Evolutionary conservation across 2,113 vertebrate species (phyloP).

Genomic region (Myotis lucifugus): DNA sequence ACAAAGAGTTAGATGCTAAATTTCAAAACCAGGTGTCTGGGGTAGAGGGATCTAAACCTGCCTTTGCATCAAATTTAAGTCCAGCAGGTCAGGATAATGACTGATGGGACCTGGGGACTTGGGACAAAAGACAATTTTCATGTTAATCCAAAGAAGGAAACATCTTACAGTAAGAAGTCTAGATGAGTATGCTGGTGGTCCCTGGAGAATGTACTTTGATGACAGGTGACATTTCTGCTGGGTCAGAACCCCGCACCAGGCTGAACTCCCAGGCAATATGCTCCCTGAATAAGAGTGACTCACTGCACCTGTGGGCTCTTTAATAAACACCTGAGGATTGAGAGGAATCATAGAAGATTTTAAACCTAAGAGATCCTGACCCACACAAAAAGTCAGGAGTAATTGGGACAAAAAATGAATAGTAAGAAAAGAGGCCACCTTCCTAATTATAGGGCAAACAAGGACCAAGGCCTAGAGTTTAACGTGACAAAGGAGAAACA

Average conservation of each 20-base stretch:
- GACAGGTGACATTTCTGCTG: background rate
- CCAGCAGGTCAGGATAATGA: background rate
- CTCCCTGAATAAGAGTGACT: background rate
- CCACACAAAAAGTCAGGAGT: background rate
- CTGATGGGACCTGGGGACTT: background rate
- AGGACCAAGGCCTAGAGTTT: constrained; percentile 7
- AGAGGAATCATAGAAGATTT: constrained; percentile 25
- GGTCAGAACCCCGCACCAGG: background rate
- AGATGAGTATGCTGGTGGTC: background rate
- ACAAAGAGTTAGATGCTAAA: background rate
- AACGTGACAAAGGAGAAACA: constrained; percentile 23
- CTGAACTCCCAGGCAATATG: background rate
- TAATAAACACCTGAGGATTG: background rate
- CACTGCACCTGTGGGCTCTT: no score
- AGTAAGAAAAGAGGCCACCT: background rate
- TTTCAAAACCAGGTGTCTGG: background rate
- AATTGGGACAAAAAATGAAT: background rate
- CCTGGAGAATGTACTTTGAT: background rate
- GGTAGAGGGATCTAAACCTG: background rate
- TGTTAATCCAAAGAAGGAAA: background rate
- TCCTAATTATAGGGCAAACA: constrained; percentile 24
- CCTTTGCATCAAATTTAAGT: background rate
- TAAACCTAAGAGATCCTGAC: background rate
- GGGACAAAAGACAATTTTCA: background rate
- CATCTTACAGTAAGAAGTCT: background rate